A percentile compares a stretch with the other conserved stretches of the same genome.
Conservation (phyloP, 2,888 invertebrate species). For the Antheraea yamamai region DNA sequence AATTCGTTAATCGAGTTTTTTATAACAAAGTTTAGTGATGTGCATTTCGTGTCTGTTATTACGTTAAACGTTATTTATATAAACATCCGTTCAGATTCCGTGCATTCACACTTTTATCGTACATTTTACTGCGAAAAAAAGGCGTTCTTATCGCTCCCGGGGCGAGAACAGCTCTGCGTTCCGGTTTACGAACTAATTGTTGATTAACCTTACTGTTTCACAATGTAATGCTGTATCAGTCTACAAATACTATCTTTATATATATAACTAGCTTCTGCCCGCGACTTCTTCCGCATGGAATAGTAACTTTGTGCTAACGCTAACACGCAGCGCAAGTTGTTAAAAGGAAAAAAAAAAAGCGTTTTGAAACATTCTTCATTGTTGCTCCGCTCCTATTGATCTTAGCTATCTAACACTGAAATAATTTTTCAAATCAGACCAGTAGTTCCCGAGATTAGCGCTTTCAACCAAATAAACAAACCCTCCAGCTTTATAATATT, state of each 20-base stretch:
- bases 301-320: too few species aligned
- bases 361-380: too few species aligned
- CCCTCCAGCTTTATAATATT: too few species aligned
- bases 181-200: background rate
- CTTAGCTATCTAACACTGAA: too few species aligned
- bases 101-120: background rate
- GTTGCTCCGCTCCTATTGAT: too few species aligned
- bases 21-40: background rate
- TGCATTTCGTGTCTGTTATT: background rate
- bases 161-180: background rate
- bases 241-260: background rate
- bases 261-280: background rate
- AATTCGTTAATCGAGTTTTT: background rate
- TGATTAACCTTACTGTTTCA: background rate
- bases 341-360: too few species aligned
- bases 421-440: too few species aligned
- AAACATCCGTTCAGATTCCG: constrained; percentile 9
- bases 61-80: constrained; percentile 3
- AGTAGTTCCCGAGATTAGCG: too few species aligned
- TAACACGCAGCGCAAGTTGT: too few species aligned
- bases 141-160: background rate
- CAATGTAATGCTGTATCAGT: background rate
- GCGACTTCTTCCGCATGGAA: too few species aligned
- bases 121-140: constrained; percentile 9
- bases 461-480: too few species aligned